A percentile compares a stretch with the other conserved stretches of the same genome.
Conservation (phyloP, 2,797 vertebrate species). For the Gobionotothen gibberifrons region DNA sequence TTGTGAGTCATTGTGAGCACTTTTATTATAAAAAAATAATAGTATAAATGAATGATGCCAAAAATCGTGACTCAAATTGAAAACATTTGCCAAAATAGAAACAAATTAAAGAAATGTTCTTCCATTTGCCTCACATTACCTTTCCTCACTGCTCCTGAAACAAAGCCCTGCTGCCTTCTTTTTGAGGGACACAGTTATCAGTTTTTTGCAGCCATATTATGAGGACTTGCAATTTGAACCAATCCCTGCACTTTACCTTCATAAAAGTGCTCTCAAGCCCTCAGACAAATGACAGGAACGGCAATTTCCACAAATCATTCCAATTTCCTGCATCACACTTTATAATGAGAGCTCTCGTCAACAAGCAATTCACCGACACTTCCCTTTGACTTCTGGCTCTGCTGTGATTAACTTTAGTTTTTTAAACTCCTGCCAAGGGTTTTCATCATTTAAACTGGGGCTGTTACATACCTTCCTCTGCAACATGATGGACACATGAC, state of each 20-base stretch:
- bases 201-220: not conserved
- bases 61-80: not conserved
- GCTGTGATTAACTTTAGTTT: not conserved
- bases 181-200: not conserved
- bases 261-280: slow-evolving; percentile 33
- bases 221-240: slow-evolving; percentile 30
- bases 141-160: not conserved
- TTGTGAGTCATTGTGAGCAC: not conserved
- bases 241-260: slow-evolving; percentile 17
- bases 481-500: too few species aligned
- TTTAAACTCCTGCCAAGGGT: not conserved
- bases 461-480: too few species aligned
- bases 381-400: slow-evolving; percentile 21
- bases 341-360: slow-evolving; percentile 26
- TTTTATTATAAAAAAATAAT: not conserved
- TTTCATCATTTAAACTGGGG: not conserved
- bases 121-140: not conserved
- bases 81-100: not conserved
- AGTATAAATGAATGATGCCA: not conserved
- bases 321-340: slow-evolving; percentile 27
- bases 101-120: not conserved
- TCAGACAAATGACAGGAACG: slow-evolving; percentile 39
- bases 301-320: slow-evolving; percentile 47
- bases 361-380: slow-evolving; percentile 27
- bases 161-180: not conserved